These are phyloP conservation scores for Anoplophora glabripennis DNA, from an alignment of 1,140 invertebrate genomes.

Conservation along the genomic window DNA sequence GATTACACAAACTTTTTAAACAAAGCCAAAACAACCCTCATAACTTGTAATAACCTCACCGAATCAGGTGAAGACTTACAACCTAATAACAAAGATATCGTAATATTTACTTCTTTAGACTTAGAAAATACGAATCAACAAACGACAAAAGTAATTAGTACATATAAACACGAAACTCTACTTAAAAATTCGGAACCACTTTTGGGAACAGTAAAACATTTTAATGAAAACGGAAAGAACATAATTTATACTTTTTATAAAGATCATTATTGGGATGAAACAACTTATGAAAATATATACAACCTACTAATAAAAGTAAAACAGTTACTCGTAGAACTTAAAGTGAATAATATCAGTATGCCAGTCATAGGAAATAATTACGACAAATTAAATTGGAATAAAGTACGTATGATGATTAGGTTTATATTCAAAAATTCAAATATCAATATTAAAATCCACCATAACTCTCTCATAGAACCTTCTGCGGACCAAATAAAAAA, in stretches of 20 bases:
- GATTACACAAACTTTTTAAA: too few species aligned
- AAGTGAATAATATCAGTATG: slow-evolving; percentile 18
- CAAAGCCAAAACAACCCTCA: too few species aligned
- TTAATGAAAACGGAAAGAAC: not conserved
- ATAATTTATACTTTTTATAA: slow-evolving; percentile 24
- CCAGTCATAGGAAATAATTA: slow-evolving; percentile 11
- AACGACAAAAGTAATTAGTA: too few species aligned
- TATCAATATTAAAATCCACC: slow-evolving; percentile 23
- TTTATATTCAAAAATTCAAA: slow-evolving; percentile 26
- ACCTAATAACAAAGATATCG: too few species aligned
- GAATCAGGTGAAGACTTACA: too few species aligned
- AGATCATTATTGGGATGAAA: slow-evolving; percentile 27
- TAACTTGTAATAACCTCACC: too few species aligned
- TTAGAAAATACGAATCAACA: too few species aligned
- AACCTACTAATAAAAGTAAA: slow-evolving; percentile 17
- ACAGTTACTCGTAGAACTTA: slow-evolving; percentile 15
- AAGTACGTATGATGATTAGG: slow-evolving; percentile 24
- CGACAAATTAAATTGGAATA: slow-evolving; percentile 22
- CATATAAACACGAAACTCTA: too few species aligned
- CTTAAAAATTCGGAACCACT: too few species aligned
- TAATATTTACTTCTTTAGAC: too few species aligned
- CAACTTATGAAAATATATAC: slow-evolving; percentile 25
- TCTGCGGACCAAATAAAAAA: slow-evolving; percentile 18
- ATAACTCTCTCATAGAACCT: slow-evolving; percentile 17
- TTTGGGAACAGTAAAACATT: too few species aligned